A percentile compares a stretch with the other conserved stretches of the same genome.
Evolutionary conservation across 1,140 invertebrate species (phyloP).

Genomic region (Aphaenogaster floridana): DNA sequence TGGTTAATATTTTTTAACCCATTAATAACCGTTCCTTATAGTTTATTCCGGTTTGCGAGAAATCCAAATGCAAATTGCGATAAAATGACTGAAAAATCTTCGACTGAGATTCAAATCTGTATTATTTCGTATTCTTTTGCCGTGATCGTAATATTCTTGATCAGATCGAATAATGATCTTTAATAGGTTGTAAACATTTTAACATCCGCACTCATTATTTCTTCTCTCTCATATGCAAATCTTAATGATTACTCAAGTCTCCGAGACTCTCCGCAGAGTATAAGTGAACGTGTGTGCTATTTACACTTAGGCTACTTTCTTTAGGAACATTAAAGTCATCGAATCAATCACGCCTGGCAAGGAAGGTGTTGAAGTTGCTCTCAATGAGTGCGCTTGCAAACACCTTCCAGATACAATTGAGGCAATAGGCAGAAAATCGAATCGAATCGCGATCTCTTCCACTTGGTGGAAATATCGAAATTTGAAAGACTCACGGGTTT

Average conservation of each 20-base stretch:
- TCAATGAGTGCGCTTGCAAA: conserved; percentile 7
- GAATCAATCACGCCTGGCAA: conserved; percentile 67
- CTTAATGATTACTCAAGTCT: conserved; percentile 61
- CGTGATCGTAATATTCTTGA: background rate
- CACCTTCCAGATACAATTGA: conserved; percentile 26
- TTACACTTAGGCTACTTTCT: conserved; percentile 77
- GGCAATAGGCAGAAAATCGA: conserved; percentile 40
- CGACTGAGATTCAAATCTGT: background rate
- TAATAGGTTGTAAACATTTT: conserved; percentile 15
- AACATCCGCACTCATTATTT: conserved; percentile 26
- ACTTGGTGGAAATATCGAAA: conserved; percentile 54
- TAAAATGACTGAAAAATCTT: conserved; percentile 6
- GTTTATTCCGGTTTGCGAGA: background rate
- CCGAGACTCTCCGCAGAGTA: conserved; percentile 49
- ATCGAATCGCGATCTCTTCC: conserved; percentile 52
- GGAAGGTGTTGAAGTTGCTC: conserved; percentile 38
- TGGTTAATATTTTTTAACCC: conserved; percentile 22
- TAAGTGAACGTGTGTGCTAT: conserved; percentile 69
- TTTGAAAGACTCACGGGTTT: conserved; percentile 75
- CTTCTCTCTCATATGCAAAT: conserved; percentile 35
- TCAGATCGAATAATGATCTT: background rate
- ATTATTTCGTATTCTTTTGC: conserved; percentile 3
- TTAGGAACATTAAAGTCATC: conserved; percentile 81
- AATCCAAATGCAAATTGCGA: background rate
- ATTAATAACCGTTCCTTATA: conserved; percentile 1